Evolutionary conservation across 2,888 invertebrate species (phyloP).

Genomic region (Strigamia transsilvanica): DNA sequence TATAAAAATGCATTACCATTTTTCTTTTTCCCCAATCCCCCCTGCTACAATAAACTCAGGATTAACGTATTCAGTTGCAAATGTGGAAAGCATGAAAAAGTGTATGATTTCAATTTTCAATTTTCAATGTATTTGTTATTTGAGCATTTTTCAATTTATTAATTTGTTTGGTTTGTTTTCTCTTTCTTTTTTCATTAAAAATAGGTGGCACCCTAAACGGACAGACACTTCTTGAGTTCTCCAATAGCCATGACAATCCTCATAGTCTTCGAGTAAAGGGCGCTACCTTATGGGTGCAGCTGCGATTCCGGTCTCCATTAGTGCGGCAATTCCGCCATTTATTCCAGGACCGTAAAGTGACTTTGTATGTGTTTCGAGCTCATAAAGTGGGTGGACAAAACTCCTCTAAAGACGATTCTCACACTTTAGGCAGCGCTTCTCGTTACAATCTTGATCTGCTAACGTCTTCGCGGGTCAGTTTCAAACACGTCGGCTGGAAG

Average conservation of each 20-base stretch:
- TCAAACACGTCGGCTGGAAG: slow-evolving; percentile 81
- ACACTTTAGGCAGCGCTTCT: slow-evolving; percentile 28
- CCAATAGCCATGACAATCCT: slow-evolving; percentile 72
- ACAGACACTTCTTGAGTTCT: slow-evolving; percentile 85
- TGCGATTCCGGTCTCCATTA: slow-evolving; percentile 68
- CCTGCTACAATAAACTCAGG: not conserved
- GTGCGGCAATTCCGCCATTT: slow-evolving; percentile 60
- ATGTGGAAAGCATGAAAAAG: not conserved
- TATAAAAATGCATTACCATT: slow-evolving; percentile 22
- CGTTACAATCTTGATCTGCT: slow-evolving; percentile 67
- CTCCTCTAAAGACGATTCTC: slow-evolving; percentile 56
- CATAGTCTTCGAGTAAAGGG: slow-evolving; percentile 76
- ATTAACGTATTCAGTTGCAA: slow-evolving; percentile 5
- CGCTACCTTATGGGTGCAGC: slow-evolving; percentile 80
- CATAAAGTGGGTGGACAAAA: slow-evolving; percentile 60
- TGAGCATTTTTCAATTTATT: too few species aligned
- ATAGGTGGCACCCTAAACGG: slow-evolving; percentile 83
- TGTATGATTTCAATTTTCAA: too few species aligned
- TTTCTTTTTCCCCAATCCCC: not conserved
- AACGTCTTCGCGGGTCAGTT: slow-evolving; percentile 70
- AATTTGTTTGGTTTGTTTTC: not conserved
- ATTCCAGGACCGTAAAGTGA: slow-evolving; percentile 67
- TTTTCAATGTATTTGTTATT: too few species aligned
- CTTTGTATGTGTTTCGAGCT: slow-evolving; percentile 76
- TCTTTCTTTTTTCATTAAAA: slow-evolving; percentile 59